Conservation (phyloP, 2,797 vertebrate genomes). For the Spinibarbus caldwelli region DNA sequence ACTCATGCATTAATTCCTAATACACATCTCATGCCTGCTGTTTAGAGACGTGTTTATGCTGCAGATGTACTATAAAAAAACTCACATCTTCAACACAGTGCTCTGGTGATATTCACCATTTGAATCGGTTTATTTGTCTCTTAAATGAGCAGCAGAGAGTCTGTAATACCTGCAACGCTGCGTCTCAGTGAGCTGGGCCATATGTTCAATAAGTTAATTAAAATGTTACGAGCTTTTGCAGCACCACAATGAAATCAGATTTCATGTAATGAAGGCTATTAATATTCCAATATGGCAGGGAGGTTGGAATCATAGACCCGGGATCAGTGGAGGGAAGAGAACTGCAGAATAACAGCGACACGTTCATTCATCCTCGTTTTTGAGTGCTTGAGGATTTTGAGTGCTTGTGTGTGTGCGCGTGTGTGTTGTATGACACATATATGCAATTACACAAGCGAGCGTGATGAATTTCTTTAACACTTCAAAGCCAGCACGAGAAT, state of each 20-base stretch:
- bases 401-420: slow-evolving; percentile 2
- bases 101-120: slow-evolving; percentile 6
- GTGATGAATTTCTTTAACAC: slow-evolving; percentile 27
- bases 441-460: slow-evolving; percentile 34
- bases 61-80: slow-evolving; percentile 23
- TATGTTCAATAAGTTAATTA: slow-evolving; percentile 79
- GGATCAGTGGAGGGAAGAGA: slow-evolving; percentile 68
- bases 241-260: slow-evolving; percentile 78
- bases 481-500: background rate
- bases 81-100: background rate
- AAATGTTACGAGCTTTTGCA: slow-evolving; percentile 75
- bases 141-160: slow-evolving; percentile 5
- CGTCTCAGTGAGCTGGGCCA: slow-evolving; percentile 72
- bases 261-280: slow-evolving; percentile 80
- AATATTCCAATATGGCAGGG: slow-evolving; percentile 76
- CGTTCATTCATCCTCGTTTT: slow-evolving; percentile 39
- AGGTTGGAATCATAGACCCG: slow-evolving; percentile 69
- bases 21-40: slow-evolving; percentile 17
- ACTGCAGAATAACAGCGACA: slow-evolving; percentile 57
- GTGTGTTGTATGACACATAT: slow-evolving; percentile 11
- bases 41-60: slow-evolving; percentile 14
- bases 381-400: too few species aligned
- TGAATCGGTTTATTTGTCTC: slow-evolving; percentile 21
- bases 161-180: slow-evolving; percentile 67
- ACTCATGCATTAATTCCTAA: slow-evolving; percentile 7